A percentile compares a stretch with the other conserved stretches of the same genome.
phyloP scores from a whole-genome alignment of 2,888 invertebrate species.

The Mechanitis messenoides region DNA sequence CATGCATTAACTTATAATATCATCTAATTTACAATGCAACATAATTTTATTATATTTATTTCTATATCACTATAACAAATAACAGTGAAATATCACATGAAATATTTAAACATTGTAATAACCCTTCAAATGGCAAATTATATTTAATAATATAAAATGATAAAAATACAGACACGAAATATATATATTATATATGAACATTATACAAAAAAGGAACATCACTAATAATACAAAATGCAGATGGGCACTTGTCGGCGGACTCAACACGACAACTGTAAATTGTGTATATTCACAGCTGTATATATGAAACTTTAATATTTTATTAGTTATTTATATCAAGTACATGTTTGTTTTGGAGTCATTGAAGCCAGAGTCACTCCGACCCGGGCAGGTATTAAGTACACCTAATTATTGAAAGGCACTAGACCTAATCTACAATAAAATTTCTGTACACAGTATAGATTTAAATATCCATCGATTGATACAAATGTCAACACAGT shows the following conservation, averaged over 20 bases:
- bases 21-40: slow-evolving; percentile 55
- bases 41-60: slow-evolving; percentile 46
- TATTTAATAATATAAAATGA: slow-evolving; percentile 40
- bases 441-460: slow-evolving; percentile 60
- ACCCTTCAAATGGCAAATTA: slow-evolving; percentile 62
- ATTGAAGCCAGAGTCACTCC: slow-evolving; percentile 20
- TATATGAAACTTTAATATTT: not conserved
- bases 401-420: slow-evolving; percentile 67
- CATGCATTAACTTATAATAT: slow-evolving; percentile 63
- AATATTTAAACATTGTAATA: slow-evolving; percentile 60
- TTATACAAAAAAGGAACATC: slow-evolving; percentile 43
- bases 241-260: slow-evolving; percentile 3
- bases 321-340: slow-evolving; percentile 4
- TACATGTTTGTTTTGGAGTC: slow-evolving; percentile 16
- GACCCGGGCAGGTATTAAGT: slow-evolving; percentile 42
- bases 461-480: slow-evolving; percentile 33
- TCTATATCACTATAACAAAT: slow-evolving; percentile 69
- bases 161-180: slow-evolving; percentile 37
- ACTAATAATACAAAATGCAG: slow-evolving; percentile 15
- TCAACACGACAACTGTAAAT: not conserved
- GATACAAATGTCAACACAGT: slow-evolving; percentile 23
- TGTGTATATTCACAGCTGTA: slow-evolving; percentile 1
- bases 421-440: slow-evolving; percentile 71
- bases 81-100: slow-evolving; percentile 75
- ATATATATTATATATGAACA: not conserved